phyloP scores from a whole-genome alignment of 2,113 vertebrate species.

The Melierax canorus region DNA sequence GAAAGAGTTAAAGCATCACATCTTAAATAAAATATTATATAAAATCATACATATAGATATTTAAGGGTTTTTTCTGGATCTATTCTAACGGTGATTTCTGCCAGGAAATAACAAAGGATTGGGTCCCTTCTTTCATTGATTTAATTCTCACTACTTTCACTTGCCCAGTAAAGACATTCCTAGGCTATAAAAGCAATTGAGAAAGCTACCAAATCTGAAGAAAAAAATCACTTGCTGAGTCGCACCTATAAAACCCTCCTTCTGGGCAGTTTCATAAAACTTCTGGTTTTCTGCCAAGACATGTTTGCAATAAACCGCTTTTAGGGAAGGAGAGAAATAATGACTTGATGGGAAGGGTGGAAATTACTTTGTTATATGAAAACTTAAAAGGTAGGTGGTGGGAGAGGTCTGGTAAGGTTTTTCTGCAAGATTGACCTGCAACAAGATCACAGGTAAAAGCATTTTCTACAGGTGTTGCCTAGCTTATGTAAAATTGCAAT shows the following conservation, averaged over 20 bases:
- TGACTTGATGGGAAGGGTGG: not conserved
- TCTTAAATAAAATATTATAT: not conserved
- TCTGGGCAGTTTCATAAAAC: conserved; percentile 30
- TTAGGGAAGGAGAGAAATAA: not conserved
- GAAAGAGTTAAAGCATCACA: not conserved
- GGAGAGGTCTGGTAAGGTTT: not conserved
- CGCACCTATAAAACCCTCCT: conserved; percentile 38
- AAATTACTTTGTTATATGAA: conserved; percentile 12
- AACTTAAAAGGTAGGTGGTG: not conserved
- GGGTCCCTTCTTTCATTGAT: not conserved
- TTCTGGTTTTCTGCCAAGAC: conserved; percentile 31
- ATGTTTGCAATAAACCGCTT: not conserved
- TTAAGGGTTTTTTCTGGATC: not conserved
- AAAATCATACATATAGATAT: not conserved
- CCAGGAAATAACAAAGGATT: not conserved
- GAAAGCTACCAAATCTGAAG: conserved; percentile 13
- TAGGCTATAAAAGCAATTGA: conserved; percentile 15
- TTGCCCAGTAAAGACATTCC: conserved; percentile 5
- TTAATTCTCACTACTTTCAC: conserved; percentile 19
- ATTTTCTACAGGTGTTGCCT: not conserved
- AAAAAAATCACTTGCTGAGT: conserved; percentile 2
- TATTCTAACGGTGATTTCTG: not conserved
- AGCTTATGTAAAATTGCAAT: not conserved
- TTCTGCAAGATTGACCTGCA: not conserved
- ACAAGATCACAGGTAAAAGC: not conserved